phyloP scores from a whole-genome alignment of 2,888 invertebrate species.

The Lottia gigantea region DNA sequence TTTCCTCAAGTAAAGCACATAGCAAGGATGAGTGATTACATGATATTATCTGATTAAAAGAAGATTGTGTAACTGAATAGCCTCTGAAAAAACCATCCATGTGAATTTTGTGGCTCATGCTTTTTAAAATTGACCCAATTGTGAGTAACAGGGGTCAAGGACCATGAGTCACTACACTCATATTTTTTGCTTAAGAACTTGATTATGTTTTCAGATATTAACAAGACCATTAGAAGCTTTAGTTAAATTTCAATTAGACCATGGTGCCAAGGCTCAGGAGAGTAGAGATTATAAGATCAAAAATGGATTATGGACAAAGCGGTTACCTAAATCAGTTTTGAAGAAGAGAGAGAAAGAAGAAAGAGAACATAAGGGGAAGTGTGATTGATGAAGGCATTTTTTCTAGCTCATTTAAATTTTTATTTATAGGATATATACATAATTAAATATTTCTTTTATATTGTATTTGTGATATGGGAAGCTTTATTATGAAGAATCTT shows the following conservation, averaged over 20 bases:
- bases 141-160: no score
- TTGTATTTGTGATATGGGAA: no score
- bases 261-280: constrained; percentile 93
- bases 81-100: no score
- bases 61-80: no score
- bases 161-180: no score
- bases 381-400: background rate
- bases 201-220: constrained; percentile 70
- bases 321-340: constrained; percentile 40
- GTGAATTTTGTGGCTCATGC: no score
- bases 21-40: constrained; percentile 82
- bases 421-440: no score
- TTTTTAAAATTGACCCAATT: no score
- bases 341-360: constrained; percentile 38
- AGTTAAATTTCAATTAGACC: constrained; percentile 86
- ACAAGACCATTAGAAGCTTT: constrained; percentile 84
- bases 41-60: no score
- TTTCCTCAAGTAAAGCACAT: constrained; percentile 82
- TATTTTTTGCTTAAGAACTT: no score
- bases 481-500: no score
- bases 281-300: constrained; percentile 87
- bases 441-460: no score
- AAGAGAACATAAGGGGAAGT: constrained; percentile 12
- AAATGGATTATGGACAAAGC: constrained; percentile 65
- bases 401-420: background rate